Conservation (phyloP, 2,113 vertebrate genomes). For the Jacana jacana region DNA sequence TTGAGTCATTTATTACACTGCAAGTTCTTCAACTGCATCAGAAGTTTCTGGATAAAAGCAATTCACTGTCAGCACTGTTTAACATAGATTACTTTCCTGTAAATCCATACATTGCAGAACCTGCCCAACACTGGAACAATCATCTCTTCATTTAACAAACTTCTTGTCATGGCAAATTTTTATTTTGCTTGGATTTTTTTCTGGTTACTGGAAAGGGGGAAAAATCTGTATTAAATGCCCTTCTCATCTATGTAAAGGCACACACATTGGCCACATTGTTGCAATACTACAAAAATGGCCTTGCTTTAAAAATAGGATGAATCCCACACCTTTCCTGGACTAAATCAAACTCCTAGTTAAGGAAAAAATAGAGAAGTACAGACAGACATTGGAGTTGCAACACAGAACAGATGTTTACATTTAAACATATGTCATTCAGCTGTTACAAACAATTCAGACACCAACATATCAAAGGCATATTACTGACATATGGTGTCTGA, state of each 20-base stretch:
- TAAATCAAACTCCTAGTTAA: not conserved
- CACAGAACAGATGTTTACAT: not conserved
- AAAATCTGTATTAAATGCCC: not conserved
- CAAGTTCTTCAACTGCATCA: not conserved
- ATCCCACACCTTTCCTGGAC: not conserved
- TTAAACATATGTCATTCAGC: not conserved
- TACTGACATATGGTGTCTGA: constrained; percentile 34
- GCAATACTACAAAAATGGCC: not conserved
- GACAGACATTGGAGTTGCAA: not conserved
- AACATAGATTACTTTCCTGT: not conserved
- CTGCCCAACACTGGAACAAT: not conserved
- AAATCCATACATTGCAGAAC: not conserved
- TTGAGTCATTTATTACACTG: not conserved
- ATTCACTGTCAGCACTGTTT: not conserved
- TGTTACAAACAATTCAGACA: not conserved
- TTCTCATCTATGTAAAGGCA: not conserved
- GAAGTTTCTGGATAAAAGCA: not conserved
- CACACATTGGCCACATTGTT: not conserved
- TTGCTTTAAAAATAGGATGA: not conserved
- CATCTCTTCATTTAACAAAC: not conserved
- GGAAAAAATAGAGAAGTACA: not conserved
- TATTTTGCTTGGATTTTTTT: not conserved
- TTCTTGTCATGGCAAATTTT: not conserved
- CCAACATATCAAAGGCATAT: constrained; percentile 20
- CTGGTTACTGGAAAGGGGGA: not conserved